Evolutionary conservation across 2,113 vertebrate species (phyloP).

Genomic region (Neomonachus schauinslandi): DNA sequence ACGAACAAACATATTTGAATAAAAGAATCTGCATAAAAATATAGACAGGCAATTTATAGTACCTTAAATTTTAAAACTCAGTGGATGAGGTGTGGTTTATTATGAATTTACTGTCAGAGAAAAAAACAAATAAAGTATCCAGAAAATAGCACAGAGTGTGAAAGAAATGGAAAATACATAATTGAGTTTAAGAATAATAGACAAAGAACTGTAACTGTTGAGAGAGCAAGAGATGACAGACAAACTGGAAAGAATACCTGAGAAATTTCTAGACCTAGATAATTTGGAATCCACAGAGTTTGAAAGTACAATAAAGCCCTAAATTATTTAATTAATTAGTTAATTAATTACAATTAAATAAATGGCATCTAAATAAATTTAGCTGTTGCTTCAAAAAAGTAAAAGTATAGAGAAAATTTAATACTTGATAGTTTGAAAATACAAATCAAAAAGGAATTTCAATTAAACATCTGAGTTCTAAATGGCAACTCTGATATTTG

Average conservation of each 20-base stretch:
- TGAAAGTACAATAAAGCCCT: not conserved
- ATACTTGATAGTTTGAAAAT: not conserved
- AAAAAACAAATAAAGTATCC: not conserved
- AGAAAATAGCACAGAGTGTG: not conserved
- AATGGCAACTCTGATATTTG: not conserved
- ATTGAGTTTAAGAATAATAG: not conserved
- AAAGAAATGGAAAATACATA: not conserved
- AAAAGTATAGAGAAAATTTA: not conserved
- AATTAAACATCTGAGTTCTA: not conserved
- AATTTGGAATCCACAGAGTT: not conserved
- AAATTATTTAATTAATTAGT: not conserved
- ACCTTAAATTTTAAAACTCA: not conserved
- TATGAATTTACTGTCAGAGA: not conserved
- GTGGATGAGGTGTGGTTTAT: not conserved
- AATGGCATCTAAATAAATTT: not conserved
- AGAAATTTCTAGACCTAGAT: not conserved
- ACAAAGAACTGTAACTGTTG: not conserved
- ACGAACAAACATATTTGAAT: not conserved
- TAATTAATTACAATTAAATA: not conserved
- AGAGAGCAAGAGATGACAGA: not conserved
- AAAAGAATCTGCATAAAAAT: not conserved
- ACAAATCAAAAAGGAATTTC: not conserved
- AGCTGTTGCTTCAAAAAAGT: not conserved
- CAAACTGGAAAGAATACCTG: not conserved
- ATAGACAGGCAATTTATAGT: not conserved